These are phyloP conservation scores for Scartelaos histophorus DNA, from an alignment of 2,113 vertebrate genomes.

Conservation along the genomic window DNA sequence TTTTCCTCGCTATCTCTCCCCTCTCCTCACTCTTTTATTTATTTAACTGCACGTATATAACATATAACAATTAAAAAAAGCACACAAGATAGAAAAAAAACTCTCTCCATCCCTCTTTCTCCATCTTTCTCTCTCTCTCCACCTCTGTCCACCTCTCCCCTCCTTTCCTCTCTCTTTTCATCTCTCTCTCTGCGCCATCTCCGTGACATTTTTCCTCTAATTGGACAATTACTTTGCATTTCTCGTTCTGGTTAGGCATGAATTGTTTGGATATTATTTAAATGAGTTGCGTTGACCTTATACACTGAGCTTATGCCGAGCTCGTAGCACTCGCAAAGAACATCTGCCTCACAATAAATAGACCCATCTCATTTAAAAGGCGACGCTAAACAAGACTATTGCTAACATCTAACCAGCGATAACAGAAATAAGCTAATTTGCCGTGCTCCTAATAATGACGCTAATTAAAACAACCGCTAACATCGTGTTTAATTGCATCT, in stretches of 20 bases:
- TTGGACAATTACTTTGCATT: constrained; percentile 65
- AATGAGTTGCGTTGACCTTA: constrained; percentile 39
- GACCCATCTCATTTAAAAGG: constrained; percentile 24
- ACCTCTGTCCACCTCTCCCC: too few species aligned
- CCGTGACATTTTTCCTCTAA: constrained; percentile 64
- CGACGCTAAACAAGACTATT: not conserved
- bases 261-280: constrained; percentile 60
- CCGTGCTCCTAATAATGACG: constrained; percentile 20
- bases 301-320: constrained; percentile 26
- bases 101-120: too few species aligned
- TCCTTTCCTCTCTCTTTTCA: not conserved
- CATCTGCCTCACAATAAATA: constrained; percentile 25
- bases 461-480: constrained; percentile 33
- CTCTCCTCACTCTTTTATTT: not conserved
- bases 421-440: constrained; percentile 29
- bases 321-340: constrained; percentile 15
- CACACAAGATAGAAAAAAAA: too few species aligned
- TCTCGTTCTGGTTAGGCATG: constrained; percentile 43
- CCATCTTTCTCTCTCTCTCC: too few species aligned
- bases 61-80: too few species aligned
- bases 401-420: constrained; percentile 15
- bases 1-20: too few species aligned
- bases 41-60: too few species aligned
- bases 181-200: constrained; percentile 10
- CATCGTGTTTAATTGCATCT: constrained; percentile 15